A percentile compares a stretch with the other conserved stretches of the same genome.
Evolutionary conservation across 2,113 vertebrate species (phyloP).

Genomic region (Hipposideros armiger): DNA sequence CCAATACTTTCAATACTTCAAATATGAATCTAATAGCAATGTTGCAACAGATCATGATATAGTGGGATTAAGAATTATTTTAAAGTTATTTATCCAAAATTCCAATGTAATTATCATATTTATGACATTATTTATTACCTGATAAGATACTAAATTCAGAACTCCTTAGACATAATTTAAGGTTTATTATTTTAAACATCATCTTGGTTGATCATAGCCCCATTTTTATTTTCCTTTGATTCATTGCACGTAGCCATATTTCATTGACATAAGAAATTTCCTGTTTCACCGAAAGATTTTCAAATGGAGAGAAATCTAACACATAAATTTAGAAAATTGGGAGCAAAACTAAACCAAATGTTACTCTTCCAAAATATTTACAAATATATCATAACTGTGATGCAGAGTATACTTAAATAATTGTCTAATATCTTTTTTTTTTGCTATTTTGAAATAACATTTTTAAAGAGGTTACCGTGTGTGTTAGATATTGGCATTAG

Average conservation of each 20-base stretch:
- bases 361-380: not conserved
- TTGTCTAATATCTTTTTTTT: not conserved
- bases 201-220: not conserved
- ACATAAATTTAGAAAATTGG: not conserved
- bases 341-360: not conserved
- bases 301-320: not conserved
- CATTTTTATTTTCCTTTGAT: not conserved
- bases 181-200: not conserved
- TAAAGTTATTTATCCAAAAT: not conserved
- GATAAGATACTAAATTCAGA: constrained; percentile 17
- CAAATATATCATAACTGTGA: not conserved
- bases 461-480: not conserved
- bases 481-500: not conserved
- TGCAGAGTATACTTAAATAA: not conserved
- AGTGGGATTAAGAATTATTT: not conserved
- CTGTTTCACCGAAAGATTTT: not conserved
- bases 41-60: not conserved
- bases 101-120: not conserved
- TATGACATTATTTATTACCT: not conserved
- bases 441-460: not conserved
- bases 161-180: not conserved
- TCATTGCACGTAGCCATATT: not conserved
- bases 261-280: not conserved
- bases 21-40: not conserved
- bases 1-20: not conserved